Evolutionary conservation across 2,797 vertebrate genomes (phyloP).

Genomic region (Passerculus sandwichensis): DNA sequence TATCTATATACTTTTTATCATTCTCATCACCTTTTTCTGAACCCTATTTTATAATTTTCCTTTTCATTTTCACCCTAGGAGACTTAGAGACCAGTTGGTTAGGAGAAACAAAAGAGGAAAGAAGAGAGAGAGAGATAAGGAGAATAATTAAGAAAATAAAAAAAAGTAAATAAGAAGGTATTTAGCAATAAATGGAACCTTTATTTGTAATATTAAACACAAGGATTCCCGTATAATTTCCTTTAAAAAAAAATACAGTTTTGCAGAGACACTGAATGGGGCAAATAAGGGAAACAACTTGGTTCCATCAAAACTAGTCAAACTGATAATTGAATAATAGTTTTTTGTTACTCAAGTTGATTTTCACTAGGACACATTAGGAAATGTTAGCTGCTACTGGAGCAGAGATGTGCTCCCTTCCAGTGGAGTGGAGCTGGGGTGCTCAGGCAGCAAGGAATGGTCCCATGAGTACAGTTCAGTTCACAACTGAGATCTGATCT

Average conservation of each 20-base stretch:
- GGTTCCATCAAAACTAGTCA: neutral
- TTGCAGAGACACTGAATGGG: neutral
- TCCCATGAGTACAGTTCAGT: neutral
- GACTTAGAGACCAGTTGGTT: neutral
- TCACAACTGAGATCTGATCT: neutral
- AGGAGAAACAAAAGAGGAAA: neutral
- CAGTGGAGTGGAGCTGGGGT: neutral
- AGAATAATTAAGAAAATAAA: neutral
- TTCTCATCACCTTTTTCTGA: neutral
- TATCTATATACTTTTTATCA: neutral
- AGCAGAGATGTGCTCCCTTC: neutral
- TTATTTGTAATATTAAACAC: neutral
- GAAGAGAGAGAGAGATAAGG: neutral
- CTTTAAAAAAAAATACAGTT: neutral
- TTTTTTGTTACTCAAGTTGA: neutral
- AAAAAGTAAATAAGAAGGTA: neutral
- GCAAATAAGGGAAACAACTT: neutral
- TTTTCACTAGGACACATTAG: neutral
- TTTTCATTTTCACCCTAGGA: neutral
- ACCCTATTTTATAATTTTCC: neutral
- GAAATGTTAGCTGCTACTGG: neutral
- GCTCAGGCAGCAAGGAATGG: neutral
- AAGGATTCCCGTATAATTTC: fast-evolving
- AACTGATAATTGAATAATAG: neutral
- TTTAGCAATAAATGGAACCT: neutral